These are phyloP conservation scores for Botia kubotai DNA, from an alignment of 2,797 vertebrate species.

Conservation along the genomic window DNA sequence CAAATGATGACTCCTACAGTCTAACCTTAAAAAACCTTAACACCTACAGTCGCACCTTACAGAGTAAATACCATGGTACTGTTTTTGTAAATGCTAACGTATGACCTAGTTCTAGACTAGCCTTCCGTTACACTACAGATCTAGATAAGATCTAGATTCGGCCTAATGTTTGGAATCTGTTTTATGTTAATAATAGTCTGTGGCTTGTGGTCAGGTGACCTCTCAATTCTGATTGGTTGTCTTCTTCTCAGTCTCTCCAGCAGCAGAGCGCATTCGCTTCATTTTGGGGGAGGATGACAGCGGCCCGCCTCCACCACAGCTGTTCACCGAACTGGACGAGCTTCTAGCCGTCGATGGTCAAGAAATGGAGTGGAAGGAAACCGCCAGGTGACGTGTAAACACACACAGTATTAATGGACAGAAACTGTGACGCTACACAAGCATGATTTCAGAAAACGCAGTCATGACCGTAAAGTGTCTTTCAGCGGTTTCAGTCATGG, in stretches of 20 bases:
- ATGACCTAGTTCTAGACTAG: not conserved
- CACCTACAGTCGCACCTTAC: not conserved
- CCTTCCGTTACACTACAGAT: not conserved
- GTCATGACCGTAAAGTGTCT: too few relatives aligned
- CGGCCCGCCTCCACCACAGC: slow-evolving; percentile 92
- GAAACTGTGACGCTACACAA: too few relatives aligned
- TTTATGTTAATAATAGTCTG: not conserved
- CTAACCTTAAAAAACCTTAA: not conserved
- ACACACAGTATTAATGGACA: not conserved
- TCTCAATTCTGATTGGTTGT: slow-evolving; percentile 37
- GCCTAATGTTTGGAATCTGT: not conserved
- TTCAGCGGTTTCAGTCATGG: not conserved
- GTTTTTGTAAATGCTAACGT: not conserved
- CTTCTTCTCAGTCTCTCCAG: slow-evolving; percentile 85
- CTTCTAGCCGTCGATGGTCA: slow-evolving; percentile 91
- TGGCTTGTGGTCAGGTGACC: not conserved
- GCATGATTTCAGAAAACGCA: too few relatives aligned
- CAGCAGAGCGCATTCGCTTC: slow-evolving; percentile 93
- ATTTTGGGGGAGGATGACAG: slow-evolving; percentile 97
- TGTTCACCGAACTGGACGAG: slow-evolving; percentile 97
- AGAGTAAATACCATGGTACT: not conserved
- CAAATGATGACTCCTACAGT: not conserved
- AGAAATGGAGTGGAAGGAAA: slow-evolving; percentile 99
- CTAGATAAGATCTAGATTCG: not conserved
- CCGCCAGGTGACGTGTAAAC: slow-evolving; percentile 85